Base-by-base conservation (phyloP, 2,888 invertebrate species). In the Chloroclysta siterata region DNA sequence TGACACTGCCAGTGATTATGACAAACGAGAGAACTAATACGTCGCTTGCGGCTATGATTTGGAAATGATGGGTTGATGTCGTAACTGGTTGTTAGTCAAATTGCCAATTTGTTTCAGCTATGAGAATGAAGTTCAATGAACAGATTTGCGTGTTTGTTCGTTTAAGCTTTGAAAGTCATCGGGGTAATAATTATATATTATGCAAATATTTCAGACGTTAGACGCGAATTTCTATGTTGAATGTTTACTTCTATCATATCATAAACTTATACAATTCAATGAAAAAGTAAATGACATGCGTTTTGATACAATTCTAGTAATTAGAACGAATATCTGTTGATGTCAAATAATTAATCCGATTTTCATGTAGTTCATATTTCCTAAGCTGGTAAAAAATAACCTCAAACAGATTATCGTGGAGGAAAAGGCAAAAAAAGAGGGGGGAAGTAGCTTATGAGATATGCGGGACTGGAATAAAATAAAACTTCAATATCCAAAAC, bases 11-110 rank as follows among this genome's bases (percentile, higher is more conserved):
- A 50, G 60, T 73, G 58, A 73, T 73, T 71, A 70, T 69, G 60
- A 70, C 68, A 71, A 70, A 72, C 67, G 67, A 69, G 67, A 55
- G 62, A 50, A 60, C 53, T 65, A 60, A 67, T 63, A 58, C 67
- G 51, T 61, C 66, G 67, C 69, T 56, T 52, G 65, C 63, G 68
- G 70, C 69, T 60, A 58, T 68, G 64, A 68, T 69, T 69, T 55
- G 68, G 65, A 67, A 68, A 66, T 66, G 65, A 68, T 61, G 63
- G 65, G 53, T 55, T 59, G 46, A 65, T 57, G 53, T 44, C 28
- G 52, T 62, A 58, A 72, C 60, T 66, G 61, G 56, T 70, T 63
- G 63, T 70, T 70, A 70, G 61, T 51, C 44, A 50, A 61, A 65
- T 58, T 65, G 65, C 41, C 61, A 65, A 61, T 58, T 65, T 58